Conservation (phyloP, 2,113 vertebrate genomes). For the Onychostoma macrolepis region DNA sequence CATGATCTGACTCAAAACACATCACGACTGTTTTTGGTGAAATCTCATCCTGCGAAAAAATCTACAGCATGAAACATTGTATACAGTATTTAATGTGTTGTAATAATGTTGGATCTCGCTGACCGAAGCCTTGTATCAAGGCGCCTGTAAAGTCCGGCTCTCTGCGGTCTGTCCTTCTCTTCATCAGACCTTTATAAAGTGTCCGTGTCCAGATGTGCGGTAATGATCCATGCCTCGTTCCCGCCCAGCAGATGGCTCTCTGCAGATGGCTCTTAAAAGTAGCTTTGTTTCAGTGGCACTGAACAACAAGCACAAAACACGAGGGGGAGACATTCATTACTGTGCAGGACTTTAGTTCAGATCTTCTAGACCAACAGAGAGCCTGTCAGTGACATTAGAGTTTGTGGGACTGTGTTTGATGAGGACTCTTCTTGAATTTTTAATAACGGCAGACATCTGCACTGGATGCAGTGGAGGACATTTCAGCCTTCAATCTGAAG, state of each 20-base stretch:
- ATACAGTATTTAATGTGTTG: neutral
- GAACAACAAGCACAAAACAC: conserved; percentile 44
- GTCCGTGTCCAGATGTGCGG: conserved; percentile 51
- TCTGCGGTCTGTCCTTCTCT: conserved; percentile 3
- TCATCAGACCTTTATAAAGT: conserved; percentile 27
- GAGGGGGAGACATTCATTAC: conserved; percentile 46
- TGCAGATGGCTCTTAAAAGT: conserved; percentile 55
- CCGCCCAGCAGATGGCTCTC: conserved; percentile 45
- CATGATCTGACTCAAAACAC: neutral
- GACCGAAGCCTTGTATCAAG: neutral
- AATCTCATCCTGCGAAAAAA: neutral
- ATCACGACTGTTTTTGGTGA: neutral
- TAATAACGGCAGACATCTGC: conserved; percentile 11
- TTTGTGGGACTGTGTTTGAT: neutral
- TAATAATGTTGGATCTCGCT: neutral
- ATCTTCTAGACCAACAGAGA: neutral
- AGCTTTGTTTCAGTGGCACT: conserved; percentile 53
- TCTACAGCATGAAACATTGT: neutral
- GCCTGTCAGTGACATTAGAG: neutral
- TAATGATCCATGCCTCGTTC: conserved; percentile 35
- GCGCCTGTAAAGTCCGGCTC: neutral
- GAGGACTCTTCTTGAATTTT: neutral
- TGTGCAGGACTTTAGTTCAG: neutral
- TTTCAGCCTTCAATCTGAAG: neutral
- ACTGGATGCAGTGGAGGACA: conserved; percentile 22